A percentile compares a stretch with the other conserved stretches of the same genome.
Evolutionary conservation across 2,113 vertebrate genomes (phyloP).

Genomic region (Halichoerus grypus): DNA sequence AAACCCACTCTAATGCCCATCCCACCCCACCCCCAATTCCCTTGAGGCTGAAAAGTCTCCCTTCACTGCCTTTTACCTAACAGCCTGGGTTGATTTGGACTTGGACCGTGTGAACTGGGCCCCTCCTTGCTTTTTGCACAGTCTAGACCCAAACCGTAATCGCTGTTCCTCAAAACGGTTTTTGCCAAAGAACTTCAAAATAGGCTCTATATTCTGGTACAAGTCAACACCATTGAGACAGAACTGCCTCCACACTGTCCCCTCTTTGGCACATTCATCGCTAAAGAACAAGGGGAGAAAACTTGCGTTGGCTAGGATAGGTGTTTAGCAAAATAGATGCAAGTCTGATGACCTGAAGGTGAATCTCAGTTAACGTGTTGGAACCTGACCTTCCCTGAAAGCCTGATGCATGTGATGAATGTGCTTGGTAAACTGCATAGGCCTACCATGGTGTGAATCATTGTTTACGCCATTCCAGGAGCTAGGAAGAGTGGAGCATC

Average conservation of each 20-base stretch:
- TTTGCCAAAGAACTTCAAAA: not conserved
- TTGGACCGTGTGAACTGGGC: not conserved
- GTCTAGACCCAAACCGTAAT: not conserved
- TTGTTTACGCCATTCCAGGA: constrained; percentile 54
- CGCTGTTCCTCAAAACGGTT: not conserved
- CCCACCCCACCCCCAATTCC: not conserved
- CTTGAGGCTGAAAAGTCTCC: not conserved
- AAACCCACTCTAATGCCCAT: not conserved
- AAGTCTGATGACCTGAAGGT: constrained; percentile 72
- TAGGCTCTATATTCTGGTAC: not conserved
- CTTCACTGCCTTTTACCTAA: not conserved
- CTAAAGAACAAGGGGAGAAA: not conserved
- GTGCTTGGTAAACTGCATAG: constrained; percentile 62
- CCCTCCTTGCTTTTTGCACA: not conserved
- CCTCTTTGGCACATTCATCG: not conserved
- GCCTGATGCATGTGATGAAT: constrained; percentile 41
- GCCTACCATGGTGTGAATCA: constrained; percentile 62
- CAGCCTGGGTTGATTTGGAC: not conserved
- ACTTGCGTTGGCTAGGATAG: not conserved
- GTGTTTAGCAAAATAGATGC: constrained; percentile 50
- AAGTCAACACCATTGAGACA: not conserved
- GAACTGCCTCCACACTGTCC: not conserved
- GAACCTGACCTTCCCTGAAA: constrained; percentile 68
- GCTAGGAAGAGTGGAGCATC: not conserved
- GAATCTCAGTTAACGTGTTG: constrained; percentile 64